These are phyloP conservation scores for Ceyx melanurus DNA, from an alignment of 2,113 vertebrate species.

Conservation along the genomic window DNA sequence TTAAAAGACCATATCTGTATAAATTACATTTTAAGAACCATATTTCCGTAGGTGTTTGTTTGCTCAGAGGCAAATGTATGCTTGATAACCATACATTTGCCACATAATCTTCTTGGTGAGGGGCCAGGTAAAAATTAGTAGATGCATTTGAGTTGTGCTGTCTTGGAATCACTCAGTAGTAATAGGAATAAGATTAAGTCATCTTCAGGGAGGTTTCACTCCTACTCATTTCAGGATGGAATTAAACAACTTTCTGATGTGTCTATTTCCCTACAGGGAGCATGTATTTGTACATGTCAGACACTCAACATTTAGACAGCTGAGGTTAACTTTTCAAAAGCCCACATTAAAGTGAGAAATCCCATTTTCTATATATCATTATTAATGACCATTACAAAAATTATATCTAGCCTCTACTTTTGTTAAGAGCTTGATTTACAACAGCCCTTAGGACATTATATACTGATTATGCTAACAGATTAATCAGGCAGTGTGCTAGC, in stretches of 20 bases:
- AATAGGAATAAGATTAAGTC: neutral
- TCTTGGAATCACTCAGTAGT: neutral
- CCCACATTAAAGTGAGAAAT: neutral
- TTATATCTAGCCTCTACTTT: neutral
- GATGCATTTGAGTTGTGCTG: neutral
- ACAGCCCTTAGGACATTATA: neutral
- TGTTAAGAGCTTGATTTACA: conserved; percentile 3
- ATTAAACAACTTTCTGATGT: conserved; percentile 1
- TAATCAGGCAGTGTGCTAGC: neutral
- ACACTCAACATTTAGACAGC: neutral
- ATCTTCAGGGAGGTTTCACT: neutral
- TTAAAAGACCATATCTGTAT: neutral
- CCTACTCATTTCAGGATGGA: neutral
- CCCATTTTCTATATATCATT: neutral
- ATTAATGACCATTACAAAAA: neutral
- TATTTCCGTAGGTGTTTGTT: neutral
- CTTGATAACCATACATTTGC: neutral
- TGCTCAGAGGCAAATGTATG: neutral
- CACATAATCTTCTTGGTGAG: neutral
- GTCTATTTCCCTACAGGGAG: neutral
- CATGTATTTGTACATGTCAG: neutral
- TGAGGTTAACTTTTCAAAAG: neutral
- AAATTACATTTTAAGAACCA: neutral
- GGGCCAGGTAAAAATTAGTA: neutral
- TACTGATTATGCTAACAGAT: neutral